These are phyloP conservation scores for Callimorpha dominula DNA, from an alignment of 2,888 invertebrate genomes.

Conservation along the genomic window DNA sequence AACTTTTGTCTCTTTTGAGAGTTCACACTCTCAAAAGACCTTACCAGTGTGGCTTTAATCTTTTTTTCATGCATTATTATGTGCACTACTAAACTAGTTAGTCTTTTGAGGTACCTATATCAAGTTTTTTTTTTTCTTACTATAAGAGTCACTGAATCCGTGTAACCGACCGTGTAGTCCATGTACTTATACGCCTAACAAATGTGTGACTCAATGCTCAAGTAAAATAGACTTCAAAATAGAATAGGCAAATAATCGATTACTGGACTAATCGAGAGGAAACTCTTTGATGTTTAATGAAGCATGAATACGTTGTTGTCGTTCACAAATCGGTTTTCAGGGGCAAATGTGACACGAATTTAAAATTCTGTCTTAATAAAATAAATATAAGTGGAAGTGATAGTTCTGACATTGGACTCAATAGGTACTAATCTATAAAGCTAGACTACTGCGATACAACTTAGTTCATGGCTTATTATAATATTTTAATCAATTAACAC, in stretches of 20 bases:
- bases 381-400: slow-evolving; percentile 49
- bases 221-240: slow-evolving; percentile 43
- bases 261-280: slow-evolving; percentile 68
- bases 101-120: background rate
- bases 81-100: background rate
- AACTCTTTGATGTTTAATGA: slow-evolving; percentile 75
- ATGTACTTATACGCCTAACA: slow-evolving; percentile 7
- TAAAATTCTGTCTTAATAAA: slow-evolving; percentile 26
- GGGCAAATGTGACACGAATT: slow-evolving; percentile 55
- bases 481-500: background rate
- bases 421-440: slow-evolving; percentile 32
- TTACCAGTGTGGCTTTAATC: too few relatives aligned
- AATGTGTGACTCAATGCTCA: slow-evolving; percentile 25
- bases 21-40: too few relatives aligned
- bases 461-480: slow-evolving; percentile 7
- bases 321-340: slow-evolving; percentile 70
- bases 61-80: too few relatives aligned
- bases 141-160: slow-evolving; percentile 4
- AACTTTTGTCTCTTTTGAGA: too few relatives aligned
- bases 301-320: slow-evolving; percentile 67
- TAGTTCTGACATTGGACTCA: slow-evolving; percentile 47
- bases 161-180: slow-evolving; percentile 14
- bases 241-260: slow-evolving; percentile 61
- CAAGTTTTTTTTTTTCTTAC: background rate
- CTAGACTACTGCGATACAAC: slow-evolving; percentile 8